phyloP scores from a whole-genome alignment of 2,797 vertebrate genomes.

The Thunnus albacares region DNA sequence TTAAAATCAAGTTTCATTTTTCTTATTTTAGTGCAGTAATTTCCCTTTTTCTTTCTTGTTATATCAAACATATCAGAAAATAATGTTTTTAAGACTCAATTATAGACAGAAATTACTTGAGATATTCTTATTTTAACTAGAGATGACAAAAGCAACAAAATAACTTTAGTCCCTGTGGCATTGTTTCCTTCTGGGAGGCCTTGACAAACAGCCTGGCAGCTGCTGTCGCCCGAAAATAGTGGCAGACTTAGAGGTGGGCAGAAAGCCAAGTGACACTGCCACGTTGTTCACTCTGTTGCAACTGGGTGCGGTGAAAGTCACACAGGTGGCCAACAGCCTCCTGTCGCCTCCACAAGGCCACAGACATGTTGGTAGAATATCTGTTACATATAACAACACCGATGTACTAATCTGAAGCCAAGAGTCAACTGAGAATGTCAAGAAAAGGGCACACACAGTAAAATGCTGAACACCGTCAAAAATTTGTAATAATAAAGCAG shows the following conservation, averaged over 20 bases:
- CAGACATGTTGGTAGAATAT: slow-evolving; percentile 45
- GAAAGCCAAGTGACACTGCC: slow-evolving; percentile 48
- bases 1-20: background rate
- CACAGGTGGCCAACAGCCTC: slow-evolving; percentile 73
- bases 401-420: slow-evolving; percentile 42
- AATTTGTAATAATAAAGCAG: slow-evolving; percentile 39
- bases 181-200: slow-evolving; percentile 59
- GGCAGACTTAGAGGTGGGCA: slow-evolving; percentile 47
- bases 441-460: slow-evolving; percentile 25
- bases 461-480: slow-evolving; percentile 1
- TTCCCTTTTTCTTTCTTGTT: background rate
- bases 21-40: background rate
- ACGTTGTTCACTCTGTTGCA: slow-evolving; percentile 56
- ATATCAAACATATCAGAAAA: background rate
- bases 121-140: slow-evolving; percentile 6
- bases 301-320: slow-evolving; percentile 63
- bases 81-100: background rate
- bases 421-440: slow-evolving; percentile 61
- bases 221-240: slow-evolving; percentile 80
- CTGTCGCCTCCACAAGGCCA: slow-evolving; percentile 48
- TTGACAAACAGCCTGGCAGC: slow-evolving; percentile 71
- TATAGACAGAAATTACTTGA: background rate
- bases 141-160: slow-evolving; percentile 18
- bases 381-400: slow-evolving; percentile 42
- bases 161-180: slow-evolving; percentile 51